Conservation (phyloP, 1,140 invertebrate species). For the Drosophila santomea region DNA sequence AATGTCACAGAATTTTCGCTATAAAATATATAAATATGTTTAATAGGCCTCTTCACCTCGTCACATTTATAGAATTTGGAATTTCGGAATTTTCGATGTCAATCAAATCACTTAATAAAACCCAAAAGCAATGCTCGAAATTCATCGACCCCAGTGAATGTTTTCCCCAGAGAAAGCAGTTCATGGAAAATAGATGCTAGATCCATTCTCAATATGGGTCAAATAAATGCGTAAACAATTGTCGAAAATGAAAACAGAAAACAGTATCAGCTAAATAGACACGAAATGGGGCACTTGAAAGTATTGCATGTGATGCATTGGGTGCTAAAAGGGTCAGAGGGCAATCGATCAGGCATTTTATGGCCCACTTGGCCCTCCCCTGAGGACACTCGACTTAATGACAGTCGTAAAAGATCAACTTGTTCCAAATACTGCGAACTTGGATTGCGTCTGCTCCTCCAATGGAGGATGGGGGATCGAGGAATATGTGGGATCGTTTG, state of each 20-base stretch:
- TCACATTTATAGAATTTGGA: not conserved
- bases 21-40: not conserved
- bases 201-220: slow-evolving; percentile 57
- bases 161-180: slow-evolving; percentile 36
- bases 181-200: slow-evolving; percentile 42
- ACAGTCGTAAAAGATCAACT: slow-evolving; percentile 40
- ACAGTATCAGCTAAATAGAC: slow-evolving; percentile 53
- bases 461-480: slow-evolving; percentile 23
- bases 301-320: slow-evolving; percentile 1
- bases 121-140: not conserved
- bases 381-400: slow-evolving; percentile 70
- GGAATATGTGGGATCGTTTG: slow-evolving; percentile 15
- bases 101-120: slow-evolving; percentile 31
- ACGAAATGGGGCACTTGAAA: slow-evolving; percentile 14
- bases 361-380: slow-evolving; percentile 36
- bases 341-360: slow-evolving; percentile 69
- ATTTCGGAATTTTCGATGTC: not conserved
- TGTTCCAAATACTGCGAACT: slow-evolving; percentile 44
- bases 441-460: slow-evolving; percentile 27
- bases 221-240: slow-evolving; percentile 69
- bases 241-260: slow-evolving; percentile 33
- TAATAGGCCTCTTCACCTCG: slow-evolving; percentile 1
- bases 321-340: slow-evolving; percentile 42
- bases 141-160: slow-evolving; percentile 23
- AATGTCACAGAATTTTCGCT: not conserved